phyloP scores from a whole-genome alignment of 2,888 invertebrate genomes.

The Aphrophora alni region DNA sequence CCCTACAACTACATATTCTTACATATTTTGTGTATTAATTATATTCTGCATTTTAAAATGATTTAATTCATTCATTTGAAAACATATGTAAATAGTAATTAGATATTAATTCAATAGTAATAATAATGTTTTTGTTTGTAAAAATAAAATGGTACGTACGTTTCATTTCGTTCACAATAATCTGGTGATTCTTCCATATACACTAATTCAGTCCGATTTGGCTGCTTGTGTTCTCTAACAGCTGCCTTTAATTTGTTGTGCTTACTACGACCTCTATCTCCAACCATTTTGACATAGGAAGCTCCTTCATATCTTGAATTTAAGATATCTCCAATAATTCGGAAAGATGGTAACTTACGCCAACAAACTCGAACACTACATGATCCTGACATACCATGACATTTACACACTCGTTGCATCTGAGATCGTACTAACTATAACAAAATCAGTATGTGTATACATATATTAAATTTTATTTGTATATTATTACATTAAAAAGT shows the following conservation, averaged over 20 bases:
- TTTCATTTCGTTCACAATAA: conserved; percentile 85
- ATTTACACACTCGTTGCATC: conserved; percentile 90
- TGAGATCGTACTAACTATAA: conserved; percentile 46
- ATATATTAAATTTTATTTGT: too few species aligned
- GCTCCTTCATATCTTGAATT: conserved; percentile 86
- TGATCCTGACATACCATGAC: conserved; percentile 93
- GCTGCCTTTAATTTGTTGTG: conserved; percentile 75
- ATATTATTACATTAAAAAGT: not conserved
- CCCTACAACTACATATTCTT: too few species aligned
- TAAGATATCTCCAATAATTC: conserved; percentile 77
- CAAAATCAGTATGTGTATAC: too few species aligned
- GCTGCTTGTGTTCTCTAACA: conserved; percentile 81
- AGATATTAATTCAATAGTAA: too few species aligned
- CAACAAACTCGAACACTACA: conserved; percentile 91
- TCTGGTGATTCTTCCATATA: conserved; percentile 91
- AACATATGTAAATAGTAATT: too few species aligned
- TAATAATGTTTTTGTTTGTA: too few species aligned
- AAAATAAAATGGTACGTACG: conserved; percentile 63
- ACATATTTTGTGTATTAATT: too few species aligned
- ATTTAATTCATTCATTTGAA: too few species aligned
- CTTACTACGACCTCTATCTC: conserved; percentile 65
- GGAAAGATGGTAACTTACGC: conserved; percentile 80
- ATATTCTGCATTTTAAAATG: too few species aligned
- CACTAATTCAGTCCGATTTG: conserved; percentile 89
- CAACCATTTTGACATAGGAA: conserved; percentile 77